Percentiles rank a stretch among this genome's conserved stretches.
phyloP scores from a whole-genome alignment of 2,888 invertebrate species.

The Dichetophora obliterata region DNA sequence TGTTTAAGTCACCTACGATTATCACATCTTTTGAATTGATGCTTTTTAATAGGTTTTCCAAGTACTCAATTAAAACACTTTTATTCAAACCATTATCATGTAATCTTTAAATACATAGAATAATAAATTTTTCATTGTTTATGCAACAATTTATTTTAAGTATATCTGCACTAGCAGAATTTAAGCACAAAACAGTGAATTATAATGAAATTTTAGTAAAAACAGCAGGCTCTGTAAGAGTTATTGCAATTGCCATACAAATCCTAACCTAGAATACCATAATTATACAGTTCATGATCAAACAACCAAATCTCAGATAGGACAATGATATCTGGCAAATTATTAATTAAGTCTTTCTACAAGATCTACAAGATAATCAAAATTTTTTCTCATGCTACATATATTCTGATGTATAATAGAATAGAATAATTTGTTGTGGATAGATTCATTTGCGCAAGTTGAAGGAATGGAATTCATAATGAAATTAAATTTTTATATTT shows the following conservation, averaged over 20 bases:
- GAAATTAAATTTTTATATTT: background rate
- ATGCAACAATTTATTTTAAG: background rate
- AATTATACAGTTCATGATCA: background rate
- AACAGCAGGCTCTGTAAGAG: background rate
- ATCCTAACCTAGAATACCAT: background rate
- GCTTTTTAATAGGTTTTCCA: background rate
- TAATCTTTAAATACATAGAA: background rate
- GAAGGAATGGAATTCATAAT: background rate
- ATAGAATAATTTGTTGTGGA: background rate
- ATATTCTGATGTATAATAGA: constrained; percentile 24
- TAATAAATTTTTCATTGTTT: background rate
- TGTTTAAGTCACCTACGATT: background rate
- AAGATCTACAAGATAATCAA: constrained; percentile 18
- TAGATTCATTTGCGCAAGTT: background rate
- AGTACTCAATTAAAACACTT: background rate
- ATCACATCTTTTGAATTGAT: background rate
- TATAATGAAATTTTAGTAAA: background rate
- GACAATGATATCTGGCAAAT: background rate
- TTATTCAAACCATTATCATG: background rate
- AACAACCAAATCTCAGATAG: background rate
- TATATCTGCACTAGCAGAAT: background rate
- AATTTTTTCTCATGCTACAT: constrained; percentile 31
- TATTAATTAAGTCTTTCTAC: background rate
- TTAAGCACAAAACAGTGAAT: background rate
- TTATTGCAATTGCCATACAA: background rate